Percentiles rank a stretch among this genome's conserved stretches.
Evolutionary conservation across 2,113 vertebrate species (phyloP).

Genomic region (Triplophysa rosa): DNA sequence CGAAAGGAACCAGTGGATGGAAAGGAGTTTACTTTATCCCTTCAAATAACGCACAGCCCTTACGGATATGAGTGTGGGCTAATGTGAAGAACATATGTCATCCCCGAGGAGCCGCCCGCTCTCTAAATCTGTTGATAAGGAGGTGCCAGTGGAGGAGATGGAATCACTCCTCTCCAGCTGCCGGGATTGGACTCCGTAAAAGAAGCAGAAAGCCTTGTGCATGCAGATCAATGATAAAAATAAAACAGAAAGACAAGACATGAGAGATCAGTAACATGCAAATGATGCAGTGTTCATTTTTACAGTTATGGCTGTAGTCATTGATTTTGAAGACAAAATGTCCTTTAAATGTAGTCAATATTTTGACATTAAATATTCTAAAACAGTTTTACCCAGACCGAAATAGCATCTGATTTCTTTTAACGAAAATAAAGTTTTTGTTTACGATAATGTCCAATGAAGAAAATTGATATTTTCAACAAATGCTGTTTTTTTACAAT

Average conservation of each 20-base stretch:
- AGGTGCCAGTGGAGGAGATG: constrained; percentile 88
- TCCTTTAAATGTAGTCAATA: too few species aligned
- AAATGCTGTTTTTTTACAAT: too few species aligned
- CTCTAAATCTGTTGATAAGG: constrained; percentile 92
- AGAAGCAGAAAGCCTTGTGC: constrained; percentile 94
- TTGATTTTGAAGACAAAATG: too few species aligned
- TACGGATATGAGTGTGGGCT: constrained; percentile 70
- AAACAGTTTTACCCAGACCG: too few species aligned
- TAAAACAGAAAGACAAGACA: constrained; percentile 60
- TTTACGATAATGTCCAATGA: too few species aligned
- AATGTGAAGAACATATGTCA: constrained; percentile 72
- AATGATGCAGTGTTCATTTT: background rate
- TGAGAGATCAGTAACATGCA: constrained; percentile 46
- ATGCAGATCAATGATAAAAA: constrained; percentile 74
- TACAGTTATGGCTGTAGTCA: too few species aligned
- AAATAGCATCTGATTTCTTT: too few species aligned
- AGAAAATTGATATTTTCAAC: too few species aligned
- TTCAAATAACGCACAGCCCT: constrained; percentile 59
- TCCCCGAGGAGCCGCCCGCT: constrained; percentile 90
- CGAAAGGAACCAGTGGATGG: constrained; percentile 9
- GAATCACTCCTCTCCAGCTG: constrained; percentile 82
- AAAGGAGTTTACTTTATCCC: background rate
- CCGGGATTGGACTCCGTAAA: constrained; percentile 86
- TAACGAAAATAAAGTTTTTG: too few species aligned
- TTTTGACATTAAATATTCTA: too few species aligned